A percentile compares a stretch with the other conserved stretches of the same genome.
phyloP scores from a whole-genome alignment of 1,140 invertebrate genomes.

The Hyposmocoma kahamanoa region DNA sequence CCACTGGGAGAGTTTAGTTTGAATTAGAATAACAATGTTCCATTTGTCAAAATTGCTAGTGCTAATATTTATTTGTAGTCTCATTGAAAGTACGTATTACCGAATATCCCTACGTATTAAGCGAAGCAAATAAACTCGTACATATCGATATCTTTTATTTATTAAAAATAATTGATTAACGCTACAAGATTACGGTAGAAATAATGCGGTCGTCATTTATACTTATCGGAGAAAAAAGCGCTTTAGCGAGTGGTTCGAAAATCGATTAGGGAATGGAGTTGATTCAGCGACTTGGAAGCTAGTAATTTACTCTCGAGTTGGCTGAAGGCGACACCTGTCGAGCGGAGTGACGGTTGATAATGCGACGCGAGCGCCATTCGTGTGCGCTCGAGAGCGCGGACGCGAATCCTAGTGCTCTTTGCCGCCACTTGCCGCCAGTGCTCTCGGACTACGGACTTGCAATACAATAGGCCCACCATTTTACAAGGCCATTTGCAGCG shows the following conservation, averaged over 20 bases:
- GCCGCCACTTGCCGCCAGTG: no score
- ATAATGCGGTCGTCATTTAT: conserved; percentile 28
- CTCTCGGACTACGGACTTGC: no score
- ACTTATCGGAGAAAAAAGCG: conserved; percentile 39
- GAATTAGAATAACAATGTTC: conserved; percentile 3
- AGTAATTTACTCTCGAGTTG: conserved; percentile 72
- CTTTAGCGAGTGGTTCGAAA: conserved; percentile 55
- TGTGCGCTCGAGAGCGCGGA: conserved; percentile 52
- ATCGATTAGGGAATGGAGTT: conserved; percentile 67
- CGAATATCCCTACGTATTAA: no score
- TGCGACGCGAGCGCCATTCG: conserved; percentile 66
- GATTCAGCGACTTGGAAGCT: conserved; percentile 69
- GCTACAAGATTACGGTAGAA: no score
- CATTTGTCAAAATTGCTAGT: conserved; percentile 1
- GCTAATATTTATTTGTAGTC: neutral
- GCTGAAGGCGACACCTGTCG: conserved; percentile 72
- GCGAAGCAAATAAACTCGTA: no score
- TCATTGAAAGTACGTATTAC: no score
- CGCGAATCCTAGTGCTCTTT: conserved; percentile 32
- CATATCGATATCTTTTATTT: no score
- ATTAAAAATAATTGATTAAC: no score
- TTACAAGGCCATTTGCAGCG: no score
- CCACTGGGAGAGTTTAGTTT: neutral
- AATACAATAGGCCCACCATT: no score
- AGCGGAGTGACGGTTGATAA: conserved; percentile 68